Base-by-base conservation (phyloP, 2,113 vertebrate species). In the Crotophaga sulcirostris region DNA sequence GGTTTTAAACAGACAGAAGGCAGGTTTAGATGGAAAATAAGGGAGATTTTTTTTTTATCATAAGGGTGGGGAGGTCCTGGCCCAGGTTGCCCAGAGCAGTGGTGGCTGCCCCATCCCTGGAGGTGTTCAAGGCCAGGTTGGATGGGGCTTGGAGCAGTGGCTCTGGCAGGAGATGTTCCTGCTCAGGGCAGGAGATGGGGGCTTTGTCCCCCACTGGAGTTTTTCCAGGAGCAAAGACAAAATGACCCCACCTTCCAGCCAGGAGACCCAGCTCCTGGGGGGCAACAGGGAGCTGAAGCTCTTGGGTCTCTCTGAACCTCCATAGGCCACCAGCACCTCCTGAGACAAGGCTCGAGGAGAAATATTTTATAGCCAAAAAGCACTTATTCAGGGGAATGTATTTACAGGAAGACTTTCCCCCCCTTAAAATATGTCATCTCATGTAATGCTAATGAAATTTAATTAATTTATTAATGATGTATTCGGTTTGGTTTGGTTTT, bases 401-500 rank as follows among this genome's bases (percentile, higher is more conserved):
- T 31, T 59, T 47, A 77, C 20, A 67, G 15, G 69, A 73, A 45
- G 14, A 52, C 9, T 38, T 55, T 25, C n/a, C 51, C 21, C 18
- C 55, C 40, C 52, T 52, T 45, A 63, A 80, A 91, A 59, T n/a
- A 47, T 26, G 14, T 33, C 38, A 74, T 90, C 20, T n/a, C 11
- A 10, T 70, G 83, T 88, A 56, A 56, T 10, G 56, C 86, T 81
- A 78, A 84, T 38, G 36, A 81, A 84, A 96, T 88, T 17, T 67
- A 75, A 93, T 95, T 88, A 87, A 92, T 93, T 83, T 86, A 90
- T 95, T 96, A 94, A 84, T 60, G 51, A 92, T 88, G n/a, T 75
- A 51, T 93, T 84, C 88, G 81, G 18, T 92, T 81, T 64, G n/a
- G 8, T 89, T 81, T 86, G 85, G 7, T 88, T 91, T 92, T 51